These are phyloP conservation scores for Cantharis nigra DNA, from an alignment of 2,888 invertebrate genomes.

Conservation along the genomic window DNA sequence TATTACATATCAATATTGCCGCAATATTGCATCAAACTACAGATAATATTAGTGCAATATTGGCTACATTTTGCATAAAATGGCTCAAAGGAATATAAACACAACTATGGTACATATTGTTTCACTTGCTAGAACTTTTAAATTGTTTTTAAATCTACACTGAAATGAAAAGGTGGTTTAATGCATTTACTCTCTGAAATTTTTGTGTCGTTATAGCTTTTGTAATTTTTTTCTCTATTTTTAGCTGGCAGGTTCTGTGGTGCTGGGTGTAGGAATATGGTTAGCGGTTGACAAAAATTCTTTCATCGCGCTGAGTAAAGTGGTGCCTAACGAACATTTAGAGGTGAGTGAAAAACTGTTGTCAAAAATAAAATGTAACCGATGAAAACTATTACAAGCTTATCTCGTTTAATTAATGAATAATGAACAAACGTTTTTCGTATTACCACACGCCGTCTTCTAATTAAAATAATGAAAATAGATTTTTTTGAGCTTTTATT, in stretches of 20 bases:
- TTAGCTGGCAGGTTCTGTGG: constrained; percentile 65
- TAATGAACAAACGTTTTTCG: neutral
- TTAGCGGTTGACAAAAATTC: constrained; percentile 70
- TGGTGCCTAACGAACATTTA: constrained; percentile 62
- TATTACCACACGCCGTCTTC: neutral
- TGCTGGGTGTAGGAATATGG: constrained; percentile 72
- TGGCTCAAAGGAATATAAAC: too few relatives aligned
- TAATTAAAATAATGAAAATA: neutral
- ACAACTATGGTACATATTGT: too few relatives aligned
- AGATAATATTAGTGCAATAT: too few relatives aligned
- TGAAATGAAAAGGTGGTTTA: too few relatives aligned
- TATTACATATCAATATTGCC: too few relatives aligned
- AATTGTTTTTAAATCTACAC: too few relatives aligned
- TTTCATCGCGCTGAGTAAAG: constrained; percentile 63
- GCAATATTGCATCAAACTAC: too few relatives aligned
- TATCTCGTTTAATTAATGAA: neutral
- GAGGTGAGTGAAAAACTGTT: constrained; percentile 56
- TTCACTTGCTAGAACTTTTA: too few relatives aligned
- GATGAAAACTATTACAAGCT: neutral
- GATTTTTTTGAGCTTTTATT: neutral
- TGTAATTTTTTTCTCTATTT: constrained; percentile 40
- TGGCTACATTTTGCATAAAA: too few relatives aligned
- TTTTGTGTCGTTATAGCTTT: too few relatives aligned
- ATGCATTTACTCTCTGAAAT: too few relatives aligned
- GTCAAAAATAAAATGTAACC: neutral